phyloP scores from a whole-genome alignment of 1,140 invertebrate genomes.

The Zophobas atratus region DNA sequence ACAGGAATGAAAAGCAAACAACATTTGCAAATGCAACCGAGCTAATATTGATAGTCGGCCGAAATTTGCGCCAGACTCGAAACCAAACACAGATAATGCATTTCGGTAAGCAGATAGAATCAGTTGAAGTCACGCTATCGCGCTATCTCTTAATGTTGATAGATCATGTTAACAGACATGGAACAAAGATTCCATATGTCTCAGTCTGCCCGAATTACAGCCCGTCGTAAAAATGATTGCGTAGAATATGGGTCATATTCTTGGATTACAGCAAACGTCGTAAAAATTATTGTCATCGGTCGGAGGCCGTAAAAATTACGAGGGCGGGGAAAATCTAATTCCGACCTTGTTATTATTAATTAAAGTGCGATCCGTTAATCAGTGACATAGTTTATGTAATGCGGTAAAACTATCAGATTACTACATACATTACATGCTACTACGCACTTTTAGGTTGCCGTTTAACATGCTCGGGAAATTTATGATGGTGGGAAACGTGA shows the following conservation, averaged over 20 bases:
- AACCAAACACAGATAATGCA: slow-evolving; percentile 39
- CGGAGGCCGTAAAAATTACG: slow-evolving; percentile 7
- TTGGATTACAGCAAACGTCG: slow-evolving; percentile 16
- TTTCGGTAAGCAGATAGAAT: slow-evolving; percentile 30
- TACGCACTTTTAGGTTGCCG: slow-evolving; percentile 28
- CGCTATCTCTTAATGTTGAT: slow-evolving; percentile 16
- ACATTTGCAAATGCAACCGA: too few species aligned
- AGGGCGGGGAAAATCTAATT: slow-evolving; percentile 5
- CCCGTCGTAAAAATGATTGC: slow-evolving; percentile 16
- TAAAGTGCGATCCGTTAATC: not conserved
- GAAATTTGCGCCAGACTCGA: too few species aligned
- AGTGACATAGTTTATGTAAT: not conserved
- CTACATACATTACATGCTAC: slow-evolving; percentile 16
- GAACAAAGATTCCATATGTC: slow-evolving; percentile 4
- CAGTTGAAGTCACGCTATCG: slow-evolving; percentile 26
- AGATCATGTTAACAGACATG: slow-evolving; percentile 15
- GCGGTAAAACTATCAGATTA: slow-evolving; percentile 27
- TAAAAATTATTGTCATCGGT: slow-evolving; percentile 11
- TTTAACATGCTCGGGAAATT: slow-evolving; percentile 29
- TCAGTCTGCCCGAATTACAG: not conserved
- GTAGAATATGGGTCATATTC: slow-evolving; percentile 2
- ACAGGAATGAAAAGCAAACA: too few species aligned
- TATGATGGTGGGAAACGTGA: slow-evolving; percentile 24
- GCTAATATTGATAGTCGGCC: too few species aligned
- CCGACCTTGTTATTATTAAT: slow-evolving; percentile 2